Base-by-base conservation (phyloP, 2,797 vertebrate genomes). In the Brachyalestes nurse region DNA sequence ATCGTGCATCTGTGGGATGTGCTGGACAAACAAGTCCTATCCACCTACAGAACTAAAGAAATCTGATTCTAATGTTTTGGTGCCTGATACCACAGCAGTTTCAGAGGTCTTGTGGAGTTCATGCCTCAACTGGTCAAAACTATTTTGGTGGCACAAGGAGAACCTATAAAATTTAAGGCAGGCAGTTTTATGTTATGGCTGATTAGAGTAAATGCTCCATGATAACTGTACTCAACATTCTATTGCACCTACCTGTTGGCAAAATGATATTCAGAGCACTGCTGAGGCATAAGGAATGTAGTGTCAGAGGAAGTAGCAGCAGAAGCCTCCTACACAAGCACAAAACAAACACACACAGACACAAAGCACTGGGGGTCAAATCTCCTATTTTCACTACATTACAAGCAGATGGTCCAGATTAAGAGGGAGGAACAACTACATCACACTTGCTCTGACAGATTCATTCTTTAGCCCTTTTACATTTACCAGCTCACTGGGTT, bases 401-500 rank as follows among this genome's bases (percentile, higher is more conserved):
- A 66, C 21, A 21, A n/a, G 64, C 72, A 73, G 57, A 67, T 38
- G 69, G 57, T 21, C 23, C 17, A 72, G 72, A 80, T 72, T 23
- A 75, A 47, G 19, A 2, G 28, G 47, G 57, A 61, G 45, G 58
- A 40, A 53, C 19, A 13, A 71, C n/a, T 23, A 55, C 53, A 14
- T 38, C 23, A 62, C 10, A 7, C 47, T 45, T 73, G 71, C 38
- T 66, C 4, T 57, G 65, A 64, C 38, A 65, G 66, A 57, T 4
- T 58, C 51, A 77, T 13, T 10, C 10, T 58, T 62, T 42, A 73
- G 67, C 38, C 0, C 51, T 62, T 75, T 75, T 64, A 72, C 64
- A 75, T 79, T 82, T 78, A 90, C 89, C 83, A 83, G 75, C 45
- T 87, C 81, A 82, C 83, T 77, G 49, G 83, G 77, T 23, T 86